Percentiles rank a stretch among this genome's conserved stretches.
phyloP scores from a whole-genome alignment of 2,113 vertebrate species.

The Peromyscus leucopus region DNA sequence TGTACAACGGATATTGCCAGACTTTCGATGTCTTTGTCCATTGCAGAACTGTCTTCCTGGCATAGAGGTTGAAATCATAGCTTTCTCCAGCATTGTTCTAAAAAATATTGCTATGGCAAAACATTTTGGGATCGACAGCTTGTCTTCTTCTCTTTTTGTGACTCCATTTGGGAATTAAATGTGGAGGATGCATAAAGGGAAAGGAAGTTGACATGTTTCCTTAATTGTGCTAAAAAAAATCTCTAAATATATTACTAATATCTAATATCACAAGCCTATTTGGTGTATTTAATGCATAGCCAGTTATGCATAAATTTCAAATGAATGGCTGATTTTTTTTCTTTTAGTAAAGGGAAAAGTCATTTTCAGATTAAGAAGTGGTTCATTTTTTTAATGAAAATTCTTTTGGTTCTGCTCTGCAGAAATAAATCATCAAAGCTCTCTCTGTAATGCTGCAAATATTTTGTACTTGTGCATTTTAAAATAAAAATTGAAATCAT shows the following conservation, averaged over 20 bases:
- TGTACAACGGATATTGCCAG: conserved; percentile 53
- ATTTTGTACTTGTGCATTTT: conserved; percentile 68
- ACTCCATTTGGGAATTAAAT: conserved; percentile 20
- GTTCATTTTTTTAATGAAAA: conserved; percentile 59
- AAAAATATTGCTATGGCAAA: conserved; percentile 37
- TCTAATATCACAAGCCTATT: conserved; percentile 61
- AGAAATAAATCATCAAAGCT: conserved; percentile 75
- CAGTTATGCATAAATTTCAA: conserved; percentile 52
- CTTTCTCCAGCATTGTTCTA: conserved; percentile 51
- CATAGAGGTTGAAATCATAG: conserved; percentile 55
- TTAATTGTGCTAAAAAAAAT: conserved; percentile 60
- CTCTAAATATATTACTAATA: conserved; percentile 61
- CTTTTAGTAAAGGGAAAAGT: conserved; percentile 63
- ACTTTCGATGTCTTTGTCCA: conserved; percentile 32
- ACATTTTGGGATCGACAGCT: conserved; percentile 24
- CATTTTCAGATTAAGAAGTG: conserved; percentile 71
- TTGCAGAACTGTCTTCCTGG: conserved; percentile 60
- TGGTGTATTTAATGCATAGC: conserved; percentile 54
- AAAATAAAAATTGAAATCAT: conserved; percentile 72
- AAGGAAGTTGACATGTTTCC: neutral
- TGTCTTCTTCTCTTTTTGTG: conserved; percentile 4
- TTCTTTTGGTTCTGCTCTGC: conserved; percentile 66
- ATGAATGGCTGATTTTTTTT: conserved; percentile 45
- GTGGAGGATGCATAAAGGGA: neutral
- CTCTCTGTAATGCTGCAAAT: conserved; percentile 59